phyloP scores from a whole-genome alignment of 2,888 invertebrate species.

The Heliconius ethilla region DNA sequence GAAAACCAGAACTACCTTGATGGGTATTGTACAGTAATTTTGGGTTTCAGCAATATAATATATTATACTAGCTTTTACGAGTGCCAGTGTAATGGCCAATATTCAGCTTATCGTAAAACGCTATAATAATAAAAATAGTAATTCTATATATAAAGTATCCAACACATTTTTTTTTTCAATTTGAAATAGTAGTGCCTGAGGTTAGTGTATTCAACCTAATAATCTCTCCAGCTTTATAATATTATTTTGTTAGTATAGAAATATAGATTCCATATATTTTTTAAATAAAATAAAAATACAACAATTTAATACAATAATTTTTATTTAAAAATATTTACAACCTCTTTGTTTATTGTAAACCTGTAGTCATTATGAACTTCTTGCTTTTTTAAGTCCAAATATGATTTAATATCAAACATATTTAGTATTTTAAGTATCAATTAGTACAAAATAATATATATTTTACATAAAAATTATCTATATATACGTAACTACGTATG shows the following conservation, averaged over 20 bases:
- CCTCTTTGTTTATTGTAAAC: not conserved
- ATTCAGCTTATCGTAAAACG: too few relatives aligned
- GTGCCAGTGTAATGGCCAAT: too few relatives aligned
- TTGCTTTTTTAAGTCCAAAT: not conserved
- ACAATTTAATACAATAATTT: not conserved
- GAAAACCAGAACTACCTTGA: not conserved
- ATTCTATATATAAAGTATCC: too few relatives aligned
- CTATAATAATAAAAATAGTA: too few relatives aligned
- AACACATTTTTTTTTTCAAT: too few relatives aligned
- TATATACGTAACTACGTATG: constrained; percentile 36
- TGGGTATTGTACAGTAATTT: not conserved
- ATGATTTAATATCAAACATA: not conserved
- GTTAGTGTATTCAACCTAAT: too few relatives aligned
- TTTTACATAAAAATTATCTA: constrained; percentile 31
- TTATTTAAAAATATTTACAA: constrained; percentile 22
- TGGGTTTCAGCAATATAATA: too few relatives aligned
- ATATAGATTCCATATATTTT: not conserved
- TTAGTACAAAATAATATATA: constrained; percentile 26
- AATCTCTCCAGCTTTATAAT: too few relatives aligned
- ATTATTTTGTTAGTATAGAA: not conserved
- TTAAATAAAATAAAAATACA: not conserved
- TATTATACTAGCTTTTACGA: too few relatives aligned
- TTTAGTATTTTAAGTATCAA: not conserved
- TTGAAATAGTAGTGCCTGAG: too few relatives aligned
- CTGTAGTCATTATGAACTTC: not conserved